phyloP scores from a whole-genome alignment of 2,888 invertebrate species.

The Lithophane semibrunnea region DNA sequence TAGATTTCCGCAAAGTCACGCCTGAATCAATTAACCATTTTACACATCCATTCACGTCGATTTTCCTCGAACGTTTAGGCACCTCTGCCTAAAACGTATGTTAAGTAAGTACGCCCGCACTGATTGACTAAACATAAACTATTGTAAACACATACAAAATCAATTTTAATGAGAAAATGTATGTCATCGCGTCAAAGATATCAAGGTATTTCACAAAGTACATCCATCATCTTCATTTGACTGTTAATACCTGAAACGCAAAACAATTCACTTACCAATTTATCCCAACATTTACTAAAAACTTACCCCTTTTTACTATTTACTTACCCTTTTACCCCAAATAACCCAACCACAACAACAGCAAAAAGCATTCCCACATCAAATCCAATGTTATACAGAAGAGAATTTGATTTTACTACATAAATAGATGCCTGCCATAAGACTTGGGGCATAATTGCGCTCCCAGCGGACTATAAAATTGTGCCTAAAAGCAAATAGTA shows the following conservation, averaged over 20 bases:
- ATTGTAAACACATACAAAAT: background rate
- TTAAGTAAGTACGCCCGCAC: background rate
- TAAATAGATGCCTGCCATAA: slow-evolving; percentile 54
- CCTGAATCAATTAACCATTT: background rate
- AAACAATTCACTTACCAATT: background rate
- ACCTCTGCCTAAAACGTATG: background rate
- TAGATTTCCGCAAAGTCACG: no score
- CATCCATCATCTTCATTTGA: background rate
- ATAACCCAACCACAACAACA: slow-evolving; percentile 22
- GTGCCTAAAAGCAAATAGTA: slow-evolving; percentile 86
- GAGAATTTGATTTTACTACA: slow-evolving; percentile 67
- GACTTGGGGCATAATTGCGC: slow-evolving; percentile 76
- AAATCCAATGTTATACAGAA: slow-evolving; percentile 58
- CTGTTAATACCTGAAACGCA: background rate
- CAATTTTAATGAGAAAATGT: background rate
- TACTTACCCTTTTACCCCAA: slow-evolving; percentile 2
- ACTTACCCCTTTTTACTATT: background rate
- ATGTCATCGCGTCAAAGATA: background rate
- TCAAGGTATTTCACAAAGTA: background rate
- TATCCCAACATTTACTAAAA: background rate
- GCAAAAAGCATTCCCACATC: slow-evolving; percentile 63
- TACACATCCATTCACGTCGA: background rate
- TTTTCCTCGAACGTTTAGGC: background rate
- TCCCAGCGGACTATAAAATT: slow-evolving; percentile 78
- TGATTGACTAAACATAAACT: background rate